Conservation (phyloP, 2,797 vertebrate species). For the Spinibarbus caldwelli region DNA sequence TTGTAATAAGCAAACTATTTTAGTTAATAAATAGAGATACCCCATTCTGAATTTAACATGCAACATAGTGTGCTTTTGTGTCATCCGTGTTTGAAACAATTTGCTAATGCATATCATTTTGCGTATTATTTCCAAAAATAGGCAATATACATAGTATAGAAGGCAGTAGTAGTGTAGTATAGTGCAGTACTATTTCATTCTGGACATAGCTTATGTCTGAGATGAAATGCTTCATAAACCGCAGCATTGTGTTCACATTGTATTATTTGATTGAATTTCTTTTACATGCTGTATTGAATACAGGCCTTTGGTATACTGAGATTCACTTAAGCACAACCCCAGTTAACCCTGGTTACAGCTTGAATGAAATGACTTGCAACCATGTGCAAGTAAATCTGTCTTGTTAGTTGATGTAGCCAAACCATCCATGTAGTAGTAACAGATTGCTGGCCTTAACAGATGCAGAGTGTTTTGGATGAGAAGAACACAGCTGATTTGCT, state of each 20-base stretch:
- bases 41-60: neutral
- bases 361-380: constrained; percentile 2
- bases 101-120: neutral
- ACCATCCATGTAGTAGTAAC: constrained; percentile 12
- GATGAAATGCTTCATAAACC: neutral
- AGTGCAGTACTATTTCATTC: neutral
- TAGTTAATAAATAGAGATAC: neutral
- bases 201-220: neutral
- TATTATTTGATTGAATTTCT: neutral
- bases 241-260: neutral
- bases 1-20: neutral
- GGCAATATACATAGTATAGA: neutral
- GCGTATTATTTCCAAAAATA: neutral
- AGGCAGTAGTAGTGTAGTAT: neutral
- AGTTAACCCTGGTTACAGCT: constrained; percentile 7
- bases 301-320: neutral
- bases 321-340: neutral
- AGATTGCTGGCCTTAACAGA: constrained; percentile 33
- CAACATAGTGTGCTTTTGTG: neutral
- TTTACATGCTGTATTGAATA: neutral
- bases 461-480: neutral
- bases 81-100: neutral
- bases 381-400: constrained; percentile 15
- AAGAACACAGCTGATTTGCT: constrained; percentile 22
- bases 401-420: constrained; percentile 29